These are phyloP conservation scores for Drosophila dives DNA, from an alignment of 2,888 invertebrate species.

Conservation along the genomic window DNA sequence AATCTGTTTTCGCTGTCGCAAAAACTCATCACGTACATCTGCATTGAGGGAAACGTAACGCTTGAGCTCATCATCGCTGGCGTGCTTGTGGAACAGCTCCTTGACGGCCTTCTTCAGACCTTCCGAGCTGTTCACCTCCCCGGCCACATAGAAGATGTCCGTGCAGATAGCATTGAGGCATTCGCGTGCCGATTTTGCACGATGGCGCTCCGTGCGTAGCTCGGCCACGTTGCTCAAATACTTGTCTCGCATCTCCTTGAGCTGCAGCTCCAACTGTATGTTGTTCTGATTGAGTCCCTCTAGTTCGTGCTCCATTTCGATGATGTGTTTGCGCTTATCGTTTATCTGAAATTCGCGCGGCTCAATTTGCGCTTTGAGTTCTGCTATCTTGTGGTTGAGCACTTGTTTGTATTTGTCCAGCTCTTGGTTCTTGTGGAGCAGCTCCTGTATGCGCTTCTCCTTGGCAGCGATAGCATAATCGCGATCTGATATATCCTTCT, in stretches of 20 bases:
- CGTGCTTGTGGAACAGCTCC: conserved; percentile 86
- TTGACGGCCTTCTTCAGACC: conserved; percentile 80
- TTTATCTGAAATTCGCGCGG: conserved; percentile 94
- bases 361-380: conserved; percentile 93
- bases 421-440: conserved; percentile 94
- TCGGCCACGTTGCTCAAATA: conserved; percentile 90
- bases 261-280: conserved; percentile 88
- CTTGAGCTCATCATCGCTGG: conserved; percentile 89
- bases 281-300: conserved; percentile 92
- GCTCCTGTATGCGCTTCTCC: conserved; percentile 92
- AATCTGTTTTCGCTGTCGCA: conserved; percentile 92
- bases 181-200: conserved; percentile 87
- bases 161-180: conserved; percentile 91
- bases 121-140: conserved; percentile 90
- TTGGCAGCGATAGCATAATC: conserved; percentile 94
- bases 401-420: conserved; percentile 96
- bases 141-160: conserved; percentile 92
- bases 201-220: conserved; percentile 88
- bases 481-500: conserved; percentile 93
- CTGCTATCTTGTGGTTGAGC: conserved; percentile 94
- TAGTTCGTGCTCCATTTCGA: conserved; percentile 93
- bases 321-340: conserved; percentile 92
- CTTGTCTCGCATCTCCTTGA: conserved; percentile 92
- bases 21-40: conserved; percentile 91
- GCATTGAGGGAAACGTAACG: conserved; percentile 89